A percentile compares a stretch with the other conserved stretches of the same genome.
Conservation (phyloP, 1,140 invertebrate species). For the Drosophila pandora region DNA sequence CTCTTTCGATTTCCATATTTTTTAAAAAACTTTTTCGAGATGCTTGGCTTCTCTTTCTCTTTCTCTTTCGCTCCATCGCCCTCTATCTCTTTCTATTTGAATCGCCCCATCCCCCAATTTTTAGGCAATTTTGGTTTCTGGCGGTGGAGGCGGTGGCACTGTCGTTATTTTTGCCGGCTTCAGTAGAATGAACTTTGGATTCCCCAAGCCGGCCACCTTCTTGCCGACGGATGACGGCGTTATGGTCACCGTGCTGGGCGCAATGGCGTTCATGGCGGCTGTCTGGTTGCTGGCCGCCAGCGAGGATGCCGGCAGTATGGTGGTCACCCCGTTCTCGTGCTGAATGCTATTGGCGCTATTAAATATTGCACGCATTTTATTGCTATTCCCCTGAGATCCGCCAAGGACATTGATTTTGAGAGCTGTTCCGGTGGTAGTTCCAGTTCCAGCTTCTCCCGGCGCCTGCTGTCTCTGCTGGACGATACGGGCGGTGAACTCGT, state of each 20-base stretch:
- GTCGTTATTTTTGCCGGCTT: slow-evolving; percentile 50
- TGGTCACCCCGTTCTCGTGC: slow-evolving; percentile 79
- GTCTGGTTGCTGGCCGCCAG: slow-evolving; percentile 71
- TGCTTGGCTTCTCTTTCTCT: slow-evolving; percentile 23
- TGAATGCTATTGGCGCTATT: slow-evolving; percentile 74
- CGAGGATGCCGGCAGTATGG: slow-evolving; percentile 76
- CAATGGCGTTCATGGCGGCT: slow-evolving; percentile 77
- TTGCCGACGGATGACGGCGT: slow-evolving; percentile 60
- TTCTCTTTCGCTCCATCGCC: not conserved
- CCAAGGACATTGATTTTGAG: slow-evolving; percentile 46
- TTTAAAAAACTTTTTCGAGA: slow-evolving; percentile 3
- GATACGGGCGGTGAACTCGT: slow-evolving; percentile 73
- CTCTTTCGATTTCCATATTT: not conserved
- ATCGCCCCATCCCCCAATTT: not conserved
- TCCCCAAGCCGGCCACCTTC: slow-evolving; percentile 39
- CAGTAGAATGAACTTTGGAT: slow-evolving; percentile 68
- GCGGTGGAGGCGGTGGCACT: slow-evolving; percentile 11
- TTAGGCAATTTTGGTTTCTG: slow-evolving; percentile 61
- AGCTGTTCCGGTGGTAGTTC: not conserved
- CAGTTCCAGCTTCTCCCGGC: not conserved
- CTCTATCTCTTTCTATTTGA: not conserved
- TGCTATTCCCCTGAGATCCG: slow-evolving; percentile 67
- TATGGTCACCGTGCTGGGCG: slow-evolving; percentile 78
- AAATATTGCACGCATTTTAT: slow-evolving; percentile 80
- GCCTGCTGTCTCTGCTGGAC: slow-evolving; percentile 44